Evolutionary conservation across 1,140 invertebrate species (phyloP), one percentile per base, ranked within the genome.

Genomic region (Chionoecetes opilio): DNA sequence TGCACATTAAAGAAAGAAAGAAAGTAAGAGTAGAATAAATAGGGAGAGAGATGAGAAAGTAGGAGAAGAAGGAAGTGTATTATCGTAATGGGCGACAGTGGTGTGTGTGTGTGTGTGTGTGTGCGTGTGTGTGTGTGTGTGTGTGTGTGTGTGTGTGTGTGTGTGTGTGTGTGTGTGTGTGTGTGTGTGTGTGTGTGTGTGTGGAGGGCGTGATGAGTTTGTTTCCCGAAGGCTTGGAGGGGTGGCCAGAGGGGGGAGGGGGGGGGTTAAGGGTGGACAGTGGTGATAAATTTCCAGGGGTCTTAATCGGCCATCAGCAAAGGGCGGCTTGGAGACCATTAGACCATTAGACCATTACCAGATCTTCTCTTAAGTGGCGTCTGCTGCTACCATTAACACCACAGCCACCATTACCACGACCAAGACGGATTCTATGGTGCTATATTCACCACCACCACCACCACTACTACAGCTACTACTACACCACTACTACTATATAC

Each of bases 261-360:
- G 37, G 26, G 9, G 34, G 85, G 85, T 21, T 29, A 34, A 5
- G 31, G 9, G 37, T 37, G 37, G 85, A 87, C 85, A 38, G 85
- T 34, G 34, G 85, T 87, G 85, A 87, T 37, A 90, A 86, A 86
- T 86, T 86, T 34, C 85, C n/a, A 11, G 32, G 9, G 32, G 85
- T 86, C 32, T 31, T 86, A 86, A 38, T 86, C 85, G 35, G 85
- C 32, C 35, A 38, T 86, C 63, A 75, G 63, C 6, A 26, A 26
- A n/a, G n/a, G 63, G 63, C 63, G 63, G 21, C n/a, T 17, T n/a
- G 63, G 63, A 11, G 21, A 26, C 63, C 63, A 75, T 75, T 21
- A 75, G n/a, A n/a, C n/a, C n/a, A n/a, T n/a, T n/a, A n/a, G n/a
- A n/a, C n/a, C 63, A 75, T 75, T 21, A 75, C 63, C 63, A n/a